phyloP scores from a whole-genome alignment of 1,140 invertebrate genomes.

The Microvelia longipes region DNA sequence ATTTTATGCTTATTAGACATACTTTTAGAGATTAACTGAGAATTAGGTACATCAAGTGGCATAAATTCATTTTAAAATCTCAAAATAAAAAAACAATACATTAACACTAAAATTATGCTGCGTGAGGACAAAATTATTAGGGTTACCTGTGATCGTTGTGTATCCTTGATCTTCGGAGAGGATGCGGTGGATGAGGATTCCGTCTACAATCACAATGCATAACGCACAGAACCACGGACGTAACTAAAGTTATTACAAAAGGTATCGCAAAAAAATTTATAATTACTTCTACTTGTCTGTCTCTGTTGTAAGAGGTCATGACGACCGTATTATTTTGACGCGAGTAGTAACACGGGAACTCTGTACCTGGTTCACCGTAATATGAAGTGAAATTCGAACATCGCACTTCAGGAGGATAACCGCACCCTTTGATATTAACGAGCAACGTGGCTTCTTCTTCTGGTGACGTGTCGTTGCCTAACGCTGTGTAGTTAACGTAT shows the following conservation, averaged over 20 bases:
- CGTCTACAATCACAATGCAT: slow-evolving; percentile 65
- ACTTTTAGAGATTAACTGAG: no score
- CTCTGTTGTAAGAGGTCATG: slow-evolving; percentile 58
- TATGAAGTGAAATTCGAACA: slow-evolving; percentile 65
- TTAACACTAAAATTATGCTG: no score
- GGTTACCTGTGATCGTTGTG: slow-evolving; percentile 29
- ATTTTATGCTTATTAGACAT: no score
- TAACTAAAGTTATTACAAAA: slow-evolving; percentile 62
- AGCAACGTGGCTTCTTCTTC: slow-evolving; percentile 46
- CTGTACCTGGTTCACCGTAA: slow-evolving; percentile 56
- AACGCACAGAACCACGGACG: slow-evolving; percentile 63
- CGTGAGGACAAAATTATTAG: no score
- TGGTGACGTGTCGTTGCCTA: slow-evolving; percentile 12
- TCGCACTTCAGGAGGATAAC: slow-evolving; percentile 71
- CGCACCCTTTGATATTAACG: slow-evolving; percentile 71
- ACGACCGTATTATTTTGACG: slow-evolving; percentile 62
- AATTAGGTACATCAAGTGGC: no score
- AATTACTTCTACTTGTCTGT: slow-evolving; percentile 58
- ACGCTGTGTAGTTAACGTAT: slow-evolving; percentile 50
- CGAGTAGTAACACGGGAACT: slow-evolving; percentile 72
- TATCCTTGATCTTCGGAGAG: slow-evolving; percentile 35
- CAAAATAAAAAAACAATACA: no score
- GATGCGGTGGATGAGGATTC: slow-evolving; percentile 34
- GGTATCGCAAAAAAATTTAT: slow-evolving; percentile 66
- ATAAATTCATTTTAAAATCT: no score